Base-by-base conservation (phyloP, 23 tunicate species). In the Phallusia fumigata region DNA sequence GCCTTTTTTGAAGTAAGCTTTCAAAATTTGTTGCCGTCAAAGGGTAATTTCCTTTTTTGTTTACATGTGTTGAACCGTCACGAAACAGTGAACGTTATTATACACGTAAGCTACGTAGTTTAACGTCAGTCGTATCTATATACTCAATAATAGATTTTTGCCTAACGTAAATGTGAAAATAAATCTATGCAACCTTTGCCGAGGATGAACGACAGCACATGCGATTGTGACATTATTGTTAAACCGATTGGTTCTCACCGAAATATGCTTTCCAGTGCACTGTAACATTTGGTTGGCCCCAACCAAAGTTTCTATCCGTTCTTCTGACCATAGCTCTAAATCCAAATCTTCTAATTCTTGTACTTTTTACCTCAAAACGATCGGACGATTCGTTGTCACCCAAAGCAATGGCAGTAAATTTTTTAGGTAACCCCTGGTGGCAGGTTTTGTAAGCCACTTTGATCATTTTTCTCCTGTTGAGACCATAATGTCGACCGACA, bases 401-500 rank as follows among this genome's bases (percentile, higher is more conserved):
- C 26, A 24, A 21, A 13, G 69, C 69, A 58, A 58, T 1, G 5
- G 69, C 69, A 13, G 69, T 58, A 58, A 58, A 11, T 21, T 22
- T 58, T 24, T 22, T 58, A 1, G 69, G 15, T 24, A 13, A 13
- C 3, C 16, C 16, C 28, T 6, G 8, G 28, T 58, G 69, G 28
- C 69, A 58, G 15, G 8, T 58, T 58, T 58, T 24, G 13, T 58
- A 58, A 58, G 13, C 69, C 16, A 58, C 69, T 22, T 58, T 24
- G 13, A 58, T 58, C 69, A 3, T 1, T 16, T 58, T 58, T 22
- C 69, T 58, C 15, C 13, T 58, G 69, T 24, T 58, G 69, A 1
- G 28, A 58, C 69, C 69, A 24, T 58, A 58, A 58, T 58, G 69
- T 21, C 69, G 69, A 58, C 69, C 69, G 13, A 58, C 69, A 24